These are phyloP conservation scores for Mythimna ferrago DNA, from an alignment of 2,888 invertebrate genomes.

Conservation along the genomic window DNA sequence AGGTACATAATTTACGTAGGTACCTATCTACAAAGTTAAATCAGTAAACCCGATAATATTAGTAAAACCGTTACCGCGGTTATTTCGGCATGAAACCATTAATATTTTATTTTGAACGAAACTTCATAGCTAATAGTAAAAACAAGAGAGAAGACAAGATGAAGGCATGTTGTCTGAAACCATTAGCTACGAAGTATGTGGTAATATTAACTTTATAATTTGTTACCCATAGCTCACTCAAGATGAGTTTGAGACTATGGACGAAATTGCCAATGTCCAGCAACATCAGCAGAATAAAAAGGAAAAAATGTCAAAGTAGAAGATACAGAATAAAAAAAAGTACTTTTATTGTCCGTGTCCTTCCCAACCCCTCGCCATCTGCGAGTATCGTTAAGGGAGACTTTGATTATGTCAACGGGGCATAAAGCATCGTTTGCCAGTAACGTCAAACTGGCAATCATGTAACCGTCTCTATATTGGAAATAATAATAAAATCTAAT, in stretches of 20 bases:
- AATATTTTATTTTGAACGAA: slow-evolving; percentile 41
- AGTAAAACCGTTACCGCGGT: slow-evolving; percentile 8
- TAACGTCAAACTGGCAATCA: too few species aligned
- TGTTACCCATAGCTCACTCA: too few species aligned
- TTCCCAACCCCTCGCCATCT: not conserved
- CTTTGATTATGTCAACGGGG: not conserved
- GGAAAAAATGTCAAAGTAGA: not conserved
- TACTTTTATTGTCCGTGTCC: not conserved
- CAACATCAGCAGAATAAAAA: too few species aligned
- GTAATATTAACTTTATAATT: too few species aligned
- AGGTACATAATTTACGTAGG: not conserved
- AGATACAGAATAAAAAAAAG: not conserved
- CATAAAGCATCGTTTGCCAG: too few species aligned
- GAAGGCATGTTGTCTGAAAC: too few species aligned
- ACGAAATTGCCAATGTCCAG: not conserved
- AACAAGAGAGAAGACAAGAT: too few species aligned
- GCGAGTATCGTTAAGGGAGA: not conserved
- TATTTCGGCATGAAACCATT: slow-evolving; percentile 25
- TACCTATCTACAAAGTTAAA: not conserved
- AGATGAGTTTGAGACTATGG: not conserved
- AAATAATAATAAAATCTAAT: too few species aligned
- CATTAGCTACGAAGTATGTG: too few species aligned
- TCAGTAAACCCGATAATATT: slow-evolving; percentile 42
- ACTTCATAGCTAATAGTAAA: not conserved
- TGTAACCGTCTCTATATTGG: too few species aligned